phyloP scores from a whole-genome alignment of 2,113 vertebrate genomes.

The Rhabdornis inornatus region DNA sequence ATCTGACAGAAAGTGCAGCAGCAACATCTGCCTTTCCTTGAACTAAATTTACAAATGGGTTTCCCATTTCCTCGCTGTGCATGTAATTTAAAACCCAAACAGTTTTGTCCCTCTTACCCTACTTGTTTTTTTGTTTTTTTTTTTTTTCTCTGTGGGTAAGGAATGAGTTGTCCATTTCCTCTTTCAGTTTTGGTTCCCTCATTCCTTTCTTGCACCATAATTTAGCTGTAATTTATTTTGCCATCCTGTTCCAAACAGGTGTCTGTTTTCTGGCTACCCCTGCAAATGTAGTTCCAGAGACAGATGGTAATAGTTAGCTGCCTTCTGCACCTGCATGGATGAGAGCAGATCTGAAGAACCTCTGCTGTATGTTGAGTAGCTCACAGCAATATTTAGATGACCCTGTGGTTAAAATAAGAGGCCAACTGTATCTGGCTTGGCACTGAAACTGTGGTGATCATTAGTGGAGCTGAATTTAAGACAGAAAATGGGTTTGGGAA shows the following conservation, averaged over 20 bases:
- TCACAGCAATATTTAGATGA: neutral
- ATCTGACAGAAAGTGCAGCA: neutral
- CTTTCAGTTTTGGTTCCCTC: neutral
- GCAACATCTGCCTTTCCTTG: neutral
- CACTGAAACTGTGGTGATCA: neutral
- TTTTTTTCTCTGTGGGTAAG: neutral
- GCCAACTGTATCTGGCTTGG: slow-evolving; percentile 11
- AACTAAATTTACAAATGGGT: neutral
- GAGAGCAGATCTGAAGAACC: slow-evolving; percentile 32
- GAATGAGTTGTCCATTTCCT: neutral
- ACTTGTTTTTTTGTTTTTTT: neutral
- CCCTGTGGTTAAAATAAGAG: neutral
- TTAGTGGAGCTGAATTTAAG: neutral
- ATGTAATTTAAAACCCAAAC: neutral
- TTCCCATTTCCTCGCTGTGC: neutral
- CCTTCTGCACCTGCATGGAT: slow-evolving; percentile 55
- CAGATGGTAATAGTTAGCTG: slow-evolving; percentile 58
- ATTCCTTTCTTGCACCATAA: neutral
- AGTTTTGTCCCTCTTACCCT: neutral
- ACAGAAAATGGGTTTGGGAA: neutral
- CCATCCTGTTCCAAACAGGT: neutral
- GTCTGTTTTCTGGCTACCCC: slow-evolving; percentile 22
- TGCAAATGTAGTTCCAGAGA: neutral
- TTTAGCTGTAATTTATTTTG: slow-evolving; percentile 1
- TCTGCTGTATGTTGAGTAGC: neutral